A percentile compares a stretch with the other conserved stretches of the same genome.
Conservation (phyloP, 1,140 invertebrate species). For the Drosophila pruinosa region DNA sequence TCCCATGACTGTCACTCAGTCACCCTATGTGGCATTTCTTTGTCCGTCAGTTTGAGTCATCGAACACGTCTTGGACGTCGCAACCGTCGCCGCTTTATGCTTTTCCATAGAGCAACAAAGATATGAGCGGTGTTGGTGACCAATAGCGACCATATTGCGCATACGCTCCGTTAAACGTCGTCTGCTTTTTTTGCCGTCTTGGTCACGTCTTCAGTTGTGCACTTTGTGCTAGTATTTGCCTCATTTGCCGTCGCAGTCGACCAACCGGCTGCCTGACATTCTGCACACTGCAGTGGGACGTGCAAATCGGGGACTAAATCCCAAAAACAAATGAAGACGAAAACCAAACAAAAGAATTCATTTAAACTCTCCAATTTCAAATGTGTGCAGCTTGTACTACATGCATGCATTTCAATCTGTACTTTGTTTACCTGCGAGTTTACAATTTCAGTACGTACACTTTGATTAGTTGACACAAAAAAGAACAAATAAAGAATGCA, state of each 20-base stretch:
- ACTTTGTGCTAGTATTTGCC: constrained; percentile 47
- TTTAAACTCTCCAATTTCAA: constrained; percentile 16
- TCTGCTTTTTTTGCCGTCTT: constrained; percentile 47
- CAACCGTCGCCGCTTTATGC: constrained; percentile 40
- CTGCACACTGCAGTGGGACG: constrained; percentile 30
- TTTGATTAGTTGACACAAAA: background rate
- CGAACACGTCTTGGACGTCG: constrained; percentile 41
- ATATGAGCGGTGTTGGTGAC: constrained; percentile 14
- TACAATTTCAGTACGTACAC: background rate
- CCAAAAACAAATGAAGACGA: background rate
- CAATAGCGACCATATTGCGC: constrained; percentile 47
- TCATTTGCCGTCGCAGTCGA: constrained; percentile 26
- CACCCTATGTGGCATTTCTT: background rate
- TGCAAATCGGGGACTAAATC: constrained; percentile 28
- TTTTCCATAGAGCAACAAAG: constrained; percentile 9
- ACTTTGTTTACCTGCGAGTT: background rate
- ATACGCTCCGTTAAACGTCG: constrained; percentile 59
- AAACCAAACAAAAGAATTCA: background rate
- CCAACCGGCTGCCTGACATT: background rate
- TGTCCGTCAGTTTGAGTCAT: constrained; percentile 41
- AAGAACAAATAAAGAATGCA: too few species aligned
- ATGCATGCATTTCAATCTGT: background rate
- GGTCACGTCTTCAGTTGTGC: constrained; percentile 68
- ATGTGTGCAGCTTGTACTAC: background rate
- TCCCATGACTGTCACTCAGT: background rate